Evolutionary conservation across 1,140 invertebrate species (phyloP).

Genomic region (Drosophila bocki): DNA sequence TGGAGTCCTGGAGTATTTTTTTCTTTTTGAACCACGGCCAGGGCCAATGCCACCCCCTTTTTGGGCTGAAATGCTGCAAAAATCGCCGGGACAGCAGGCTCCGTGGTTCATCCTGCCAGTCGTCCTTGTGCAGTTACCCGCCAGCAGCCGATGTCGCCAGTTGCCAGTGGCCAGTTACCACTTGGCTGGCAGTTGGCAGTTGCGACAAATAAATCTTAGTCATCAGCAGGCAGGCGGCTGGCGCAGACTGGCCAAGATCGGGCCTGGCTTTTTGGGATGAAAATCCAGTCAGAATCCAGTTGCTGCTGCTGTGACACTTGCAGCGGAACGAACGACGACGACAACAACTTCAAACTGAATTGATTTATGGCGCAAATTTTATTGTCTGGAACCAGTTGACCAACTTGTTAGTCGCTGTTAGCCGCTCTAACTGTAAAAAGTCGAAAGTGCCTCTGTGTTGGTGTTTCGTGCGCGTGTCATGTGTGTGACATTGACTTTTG

Average conservation of each 20-base stretch:
- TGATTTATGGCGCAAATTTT: conserved; percentile 83
- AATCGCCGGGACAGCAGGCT: conserved; percentile 73
- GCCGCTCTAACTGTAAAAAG: conserved; percentile 67
- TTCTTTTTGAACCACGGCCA: conserved; percentile 59
- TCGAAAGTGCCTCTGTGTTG: conserved; percentile 72
- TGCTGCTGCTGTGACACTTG: conserved; percentile 62
- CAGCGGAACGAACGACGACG: conserved; percentile 49
- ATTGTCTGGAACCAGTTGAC: conserved; percentile 72
- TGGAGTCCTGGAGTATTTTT: conserved; percentile 30
- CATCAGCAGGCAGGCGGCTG: conserved; percentile 39
- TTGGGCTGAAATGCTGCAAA: conserved; percentile 31
- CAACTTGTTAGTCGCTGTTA: conserved; percentile 69
- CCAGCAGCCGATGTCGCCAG: conserved; percentile 84
- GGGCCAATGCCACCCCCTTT: conserved; percentile 76
- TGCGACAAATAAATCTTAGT: conserved; percentile 83
- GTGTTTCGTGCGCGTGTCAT: conserved; percentile 72
- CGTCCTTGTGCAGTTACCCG: conserved; percentile 82
- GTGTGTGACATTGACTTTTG: conserved; percentile 54
- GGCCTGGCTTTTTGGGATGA: conserved; percentile 23
- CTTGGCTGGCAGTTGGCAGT: conserved; percentile 30
- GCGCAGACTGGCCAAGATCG: conserved; percentile 61
- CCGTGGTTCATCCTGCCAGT: conserved; percentile 83
- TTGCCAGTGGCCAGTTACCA: conserved; percentile 40
- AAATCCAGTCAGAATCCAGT: conserved; percentile 53
- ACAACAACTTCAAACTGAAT: conserved; percentile 73